Conservation (phyloP, 2,888 invertebrate genomes). For the Heliconius cydno region DNA sequence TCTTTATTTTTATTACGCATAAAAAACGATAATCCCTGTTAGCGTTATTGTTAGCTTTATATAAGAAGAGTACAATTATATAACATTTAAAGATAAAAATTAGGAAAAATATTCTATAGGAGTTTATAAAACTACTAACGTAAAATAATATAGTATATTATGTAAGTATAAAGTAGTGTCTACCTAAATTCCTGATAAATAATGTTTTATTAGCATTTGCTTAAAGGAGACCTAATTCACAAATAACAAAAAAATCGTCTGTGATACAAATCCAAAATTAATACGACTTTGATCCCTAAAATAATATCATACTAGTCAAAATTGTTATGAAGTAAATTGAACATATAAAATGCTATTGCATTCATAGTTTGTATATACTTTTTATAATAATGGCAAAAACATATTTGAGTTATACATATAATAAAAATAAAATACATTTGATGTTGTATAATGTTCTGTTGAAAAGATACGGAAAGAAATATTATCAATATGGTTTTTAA, state of each 20-base stretch:
- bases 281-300: slow-evolving; percentile 8
- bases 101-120: neutral
- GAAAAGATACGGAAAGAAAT: neutral
- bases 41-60: slow-evolving; percentile 16
- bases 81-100: slow-evolving; percentile 1
- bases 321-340: slow-evolving; percentile 28
- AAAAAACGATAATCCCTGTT: slow-evolving; percentile 1
- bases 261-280: slow-evolving; percentile 42
- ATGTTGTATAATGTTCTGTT: neutral
- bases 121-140: neutral
- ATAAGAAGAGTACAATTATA: slow-evolving; percentile 23
- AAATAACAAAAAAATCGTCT: slow-evolving; percentile 25
- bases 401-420: neutral
- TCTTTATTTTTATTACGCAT: neutral
- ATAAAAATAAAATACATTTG: neutral
- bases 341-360: slow-evolving; percentile 14
- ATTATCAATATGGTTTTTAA: neutral
- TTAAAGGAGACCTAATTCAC: slow-evolving; percentile 5
- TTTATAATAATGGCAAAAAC: slow-evolving; percentile 1
- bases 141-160: neutral
- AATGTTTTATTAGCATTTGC: slow-evolving; percentile 8
- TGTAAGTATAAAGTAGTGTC: slow-evolving; percentile 6
- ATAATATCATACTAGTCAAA: slow-evolving; percentile 40
- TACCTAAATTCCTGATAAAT: neutral
- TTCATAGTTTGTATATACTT: slow-evolving; percentile 10